phyloP scores from a whole-genome alignment of 2,888 invertebrate species.

The Nudaria mundana region DNA sequence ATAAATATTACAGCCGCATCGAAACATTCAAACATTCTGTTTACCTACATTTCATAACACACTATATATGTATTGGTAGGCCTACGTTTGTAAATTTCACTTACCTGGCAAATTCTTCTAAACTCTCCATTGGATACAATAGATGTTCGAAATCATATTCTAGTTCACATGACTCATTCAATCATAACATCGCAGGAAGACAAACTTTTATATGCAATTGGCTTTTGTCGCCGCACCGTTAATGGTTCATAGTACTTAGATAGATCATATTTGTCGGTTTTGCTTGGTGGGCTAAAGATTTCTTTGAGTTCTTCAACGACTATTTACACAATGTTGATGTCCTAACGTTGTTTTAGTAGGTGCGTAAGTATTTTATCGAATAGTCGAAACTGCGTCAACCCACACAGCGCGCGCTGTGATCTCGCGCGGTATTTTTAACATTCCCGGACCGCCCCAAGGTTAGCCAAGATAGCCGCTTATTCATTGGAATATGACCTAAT shows the following conservation, averaged over 20 bases:
- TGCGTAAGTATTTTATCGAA: conserved; percentile 45
- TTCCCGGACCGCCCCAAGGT: conserved; percentile 79
- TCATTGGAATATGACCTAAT: conserved; percentile 79
- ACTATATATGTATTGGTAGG: not conserved
- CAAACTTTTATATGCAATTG: conserved; percentile 37
- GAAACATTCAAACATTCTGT: not conserved
- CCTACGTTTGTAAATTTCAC: too few species aligned
- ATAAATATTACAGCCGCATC: not conserved
- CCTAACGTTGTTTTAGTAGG: conserved; percentile 15
- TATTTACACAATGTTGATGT: not conserved
- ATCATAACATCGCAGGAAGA: conserved; percentile 38
- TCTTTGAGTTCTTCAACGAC: not conserved
- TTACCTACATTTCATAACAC: not conserved
- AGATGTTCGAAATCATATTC: conserved; percentile 31
- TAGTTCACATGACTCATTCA: conserved; percentile 33
- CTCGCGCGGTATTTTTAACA: conserved; percentile 78
- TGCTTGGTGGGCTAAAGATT: not conserved
- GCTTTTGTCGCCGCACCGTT: conserved; percentile 22
- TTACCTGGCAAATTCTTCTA: conserved; percentile 9
- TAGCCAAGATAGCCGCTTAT: conserved; percentile 75
- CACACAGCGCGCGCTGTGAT: conserved; percentile 52
- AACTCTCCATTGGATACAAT: conserved; percentile 22
- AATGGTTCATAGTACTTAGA: conserved; percentile 15
- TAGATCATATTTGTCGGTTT: conserved; percentile 3
- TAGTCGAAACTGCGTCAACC: conserved; percentile 48